Conservation (phyloP, 2,888 invertebrate species). For the Scaptomyza parva region DNA sequence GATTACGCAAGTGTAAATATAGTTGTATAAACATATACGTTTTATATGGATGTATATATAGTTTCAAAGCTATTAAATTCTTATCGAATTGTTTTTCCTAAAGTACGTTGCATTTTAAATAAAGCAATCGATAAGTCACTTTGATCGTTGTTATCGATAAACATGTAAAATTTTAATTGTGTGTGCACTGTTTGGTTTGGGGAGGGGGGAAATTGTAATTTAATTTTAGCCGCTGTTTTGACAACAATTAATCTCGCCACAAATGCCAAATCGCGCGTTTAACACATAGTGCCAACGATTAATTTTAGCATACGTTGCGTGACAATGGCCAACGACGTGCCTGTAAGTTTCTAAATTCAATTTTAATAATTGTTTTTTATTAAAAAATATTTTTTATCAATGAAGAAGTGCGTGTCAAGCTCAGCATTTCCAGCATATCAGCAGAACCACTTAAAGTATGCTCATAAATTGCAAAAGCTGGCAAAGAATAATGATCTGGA, state of each 20-base stretch:
- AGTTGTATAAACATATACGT: conserved; percentile 1
- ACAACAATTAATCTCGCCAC: conserved; percentile 71
- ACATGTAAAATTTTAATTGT: background rate
- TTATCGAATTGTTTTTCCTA: conserved; percentile 15
- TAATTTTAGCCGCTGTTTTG: conserved; percentile 67
- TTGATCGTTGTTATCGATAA: background rate
- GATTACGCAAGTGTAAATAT: conserved; percentile 13
- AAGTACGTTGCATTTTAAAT: conserved; percentile 6
- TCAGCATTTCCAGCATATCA: background rate
- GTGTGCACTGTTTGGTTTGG: background rate
- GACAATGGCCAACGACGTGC: conserved; percentile 46
- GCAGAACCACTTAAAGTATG: background rate
- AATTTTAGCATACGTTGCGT: conserved; percentile 64
- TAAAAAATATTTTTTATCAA: conserved; percentile 2
- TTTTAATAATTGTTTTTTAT: background rate
- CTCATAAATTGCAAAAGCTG: background rate
- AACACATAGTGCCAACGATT: conserved; percentile 69
- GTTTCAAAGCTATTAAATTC: conserved; percentile 28
- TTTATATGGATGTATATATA: conserved; percentile 10
- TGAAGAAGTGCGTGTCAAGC: background rate
- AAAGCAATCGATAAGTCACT: background rate
- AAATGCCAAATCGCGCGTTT: conserved; percentile 65
- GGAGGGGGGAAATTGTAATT: conserved; percentile 30
- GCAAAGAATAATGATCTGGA: background rate
- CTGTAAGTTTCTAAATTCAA: conserved; percentile 25